phyloP scores from a whole-genome alignment of 2,888 invertebrate genomes.

The Cephus sareptanus region DNA sequence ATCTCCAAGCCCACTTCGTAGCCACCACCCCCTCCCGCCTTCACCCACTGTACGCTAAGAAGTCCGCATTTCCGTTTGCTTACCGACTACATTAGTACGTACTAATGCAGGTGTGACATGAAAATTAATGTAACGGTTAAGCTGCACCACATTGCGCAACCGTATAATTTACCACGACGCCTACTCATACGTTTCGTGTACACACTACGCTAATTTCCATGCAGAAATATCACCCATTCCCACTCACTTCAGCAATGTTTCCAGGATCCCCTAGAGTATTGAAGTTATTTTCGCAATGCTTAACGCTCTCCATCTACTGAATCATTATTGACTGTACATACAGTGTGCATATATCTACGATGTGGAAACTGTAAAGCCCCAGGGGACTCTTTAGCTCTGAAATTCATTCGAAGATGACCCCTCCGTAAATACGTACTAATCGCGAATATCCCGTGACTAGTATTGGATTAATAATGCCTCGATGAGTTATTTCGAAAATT shows the following conservation, averaged over 20 bases:
- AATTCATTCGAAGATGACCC: neutral
- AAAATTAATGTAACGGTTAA: slow-evolving; percentile 45
- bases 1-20: neutral
- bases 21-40: neutral
- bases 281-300: neutral
- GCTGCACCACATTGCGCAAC: slow-evolving; percentile 36
- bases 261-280: neutral
- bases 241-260: neutral
- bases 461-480: neutral
- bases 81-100: slow-evolving; percentile 10
- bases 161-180: slow-evolving; percentile 46
- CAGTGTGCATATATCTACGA: neutral
- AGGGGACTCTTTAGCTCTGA: neutral
- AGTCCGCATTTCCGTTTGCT: neutral
- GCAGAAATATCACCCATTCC: slow-evolving; percentile 19
- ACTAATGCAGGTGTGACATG: slow-evolving; percentile 12
- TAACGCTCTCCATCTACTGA: neutral
- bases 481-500: no score
- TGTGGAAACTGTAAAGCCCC: neutral
- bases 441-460: neutral
- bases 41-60: neutral
- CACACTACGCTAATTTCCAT: slow-evolving; percentile 30
- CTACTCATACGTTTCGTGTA: slow-evolving; percentile 30
- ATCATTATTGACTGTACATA: neutral
- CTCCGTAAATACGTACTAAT: neutral